Base-by-base conservation (phyloP, 2,797 vertebrate species). In the Danio kyathit region DNA sequence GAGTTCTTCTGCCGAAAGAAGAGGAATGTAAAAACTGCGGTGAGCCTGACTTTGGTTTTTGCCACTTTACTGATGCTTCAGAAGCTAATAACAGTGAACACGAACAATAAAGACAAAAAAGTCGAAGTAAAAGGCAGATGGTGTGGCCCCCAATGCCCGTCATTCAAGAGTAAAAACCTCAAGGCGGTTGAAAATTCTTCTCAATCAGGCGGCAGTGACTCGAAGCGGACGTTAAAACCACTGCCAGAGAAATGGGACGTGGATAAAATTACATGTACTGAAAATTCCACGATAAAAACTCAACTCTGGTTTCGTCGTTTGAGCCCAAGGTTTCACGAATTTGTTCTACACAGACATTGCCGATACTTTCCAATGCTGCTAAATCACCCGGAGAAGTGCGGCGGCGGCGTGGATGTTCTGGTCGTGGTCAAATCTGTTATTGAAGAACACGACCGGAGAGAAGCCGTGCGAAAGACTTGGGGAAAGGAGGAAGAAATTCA, bases 341-440 rank as follows among this genome's bases (percentile, higher is more conserved):
- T 95, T 44, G 93, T 96, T 0, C 84, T 95, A n/a, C 93, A 93
- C 86, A 91, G 94, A 83, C 95, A 95, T 83, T 96, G 95, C 76
- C 87, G 94, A 46, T 95, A 95, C 86, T 96, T 95, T 73, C 95
- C 95, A 5, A 93, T 96, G 93, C 82, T 93, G 70, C 90, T 95
- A 9, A 95, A 96, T 89, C 95, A 96, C 82, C 95, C 95, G 12
- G 94, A 95, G 85, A 95, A 94, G n/a, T 96, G 95, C 81, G 83
- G 74, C 7, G 89, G 87, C 11, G 88, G 89, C 29, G 91, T 92
- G 65, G 92, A 95, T 76, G 83, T 96, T 65, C 94, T 96, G 13
- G 89, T 96, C 74, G 95, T 95, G 72, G 91, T 96, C 12, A 96
- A 96, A 79, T 96, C 94, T 41, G 91, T 95, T 0, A 95, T 95